A percentile compares a stretch with the other conserved stretches of the same genome.
These are phyloP conservation scores for Sebastes taczanowskii DNA, from an alignment of 2,797 vertebrate genomes.

Conservation along the genomic window DNA sequence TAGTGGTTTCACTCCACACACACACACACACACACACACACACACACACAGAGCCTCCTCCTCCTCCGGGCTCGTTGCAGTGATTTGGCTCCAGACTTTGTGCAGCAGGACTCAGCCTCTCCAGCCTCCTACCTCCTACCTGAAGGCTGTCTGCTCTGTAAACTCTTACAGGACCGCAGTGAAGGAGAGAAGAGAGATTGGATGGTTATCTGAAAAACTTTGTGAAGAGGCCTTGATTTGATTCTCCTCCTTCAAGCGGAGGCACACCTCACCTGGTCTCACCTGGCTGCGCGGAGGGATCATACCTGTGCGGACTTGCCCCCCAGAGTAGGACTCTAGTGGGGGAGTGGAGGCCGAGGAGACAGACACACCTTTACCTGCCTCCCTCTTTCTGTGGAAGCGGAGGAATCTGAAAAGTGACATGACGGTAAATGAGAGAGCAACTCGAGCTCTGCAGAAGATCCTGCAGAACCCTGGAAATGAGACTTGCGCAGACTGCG, in stretches of 20 bases:
- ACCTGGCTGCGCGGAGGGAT: background rate
- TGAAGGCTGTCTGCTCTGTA: background rate
- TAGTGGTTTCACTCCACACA: background rate
- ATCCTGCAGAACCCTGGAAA: constrained; percentile 76
- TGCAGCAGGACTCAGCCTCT: background rate
- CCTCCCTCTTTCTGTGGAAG: background rate
- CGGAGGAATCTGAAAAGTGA: background rate
- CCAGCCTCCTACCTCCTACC: background rate
- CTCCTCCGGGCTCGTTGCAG: background rate
- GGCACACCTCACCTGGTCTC: background rate
- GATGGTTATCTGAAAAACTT: background rate
- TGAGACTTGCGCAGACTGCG: constrained; percentile 81
- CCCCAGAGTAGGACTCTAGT: background rate
- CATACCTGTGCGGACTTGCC: constrained; percentile 62
- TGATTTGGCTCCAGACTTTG: background rate
- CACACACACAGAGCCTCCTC: background rate
- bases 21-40: constrained; percentile 15
- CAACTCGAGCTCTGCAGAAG: constrained; percentile 68
- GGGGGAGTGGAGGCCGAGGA: background rate
- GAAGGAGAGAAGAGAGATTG: background rate
- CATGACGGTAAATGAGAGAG: constrained; percentile 77
- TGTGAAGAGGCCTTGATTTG: background rate
- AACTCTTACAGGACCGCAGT: background rate
- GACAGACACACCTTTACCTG: constrained; percentile 52
- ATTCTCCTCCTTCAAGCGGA: background rate